phyloP scores from a whole-genome alignment of 2,797 vertebrate species.

The Crotalus adamanteus region DNA sequence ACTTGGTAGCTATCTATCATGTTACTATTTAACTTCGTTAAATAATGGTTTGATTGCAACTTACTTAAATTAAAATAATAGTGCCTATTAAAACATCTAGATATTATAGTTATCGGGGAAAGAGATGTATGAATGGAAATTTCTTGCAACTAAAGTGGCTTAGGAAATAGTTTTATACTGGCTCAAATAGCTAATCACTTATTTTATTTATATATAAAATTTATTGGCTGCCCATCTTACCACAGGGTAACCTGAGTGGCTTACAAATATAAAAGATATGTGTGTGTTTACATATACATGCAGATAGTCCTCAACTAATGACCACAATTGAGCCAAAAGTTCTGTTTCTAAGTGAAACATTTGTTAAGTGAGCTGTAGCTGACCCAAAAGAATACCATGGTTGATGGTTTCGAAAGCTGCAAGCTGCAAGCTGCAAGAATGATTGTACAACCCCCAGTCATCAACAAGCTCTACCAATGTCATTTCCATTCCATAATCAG shows the following conservation, averaged over 20 bases:
- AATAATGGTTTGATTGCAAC: conserved; percentile 75
- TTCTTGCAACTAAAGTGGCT: background rate
- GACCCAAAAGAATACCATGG: background rate
- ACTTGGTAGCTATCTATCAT: conserved; percentile 70
- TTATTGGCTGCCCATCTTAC: background rate
- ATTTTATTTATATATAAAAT: background rate
- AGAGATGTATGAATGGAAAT: conserved; percentile 14
- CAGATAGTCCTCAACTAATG: background rate
- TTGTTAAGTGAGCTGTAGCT: background rate
- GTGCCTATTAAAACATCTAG: conserved; percentile 74
- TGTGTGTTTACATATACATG: background rate
- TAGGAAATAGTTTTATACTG: background rate
- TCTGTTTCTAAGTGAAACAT: background rate
- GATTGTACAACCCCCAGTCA: background rate
- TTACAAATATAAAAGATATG: background rate
- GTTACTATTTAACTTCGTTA: conserved; percentile 72
- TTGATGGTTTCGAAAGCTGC: background rate
- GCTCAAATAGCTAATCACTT: background rate
- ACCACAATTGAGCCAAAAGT: background rate
- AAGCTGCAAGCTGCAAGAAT: background rate
- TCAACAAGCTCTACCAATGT: too few species aligned
- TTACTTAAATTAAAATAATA: conserved; percentile 77
- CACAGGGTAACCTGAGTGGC: background rate
- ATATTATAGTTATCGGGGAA: conserved; percentile 62
- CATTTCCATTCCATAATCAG: background rate